Evolutionary conservation across 1,140 invertebrate species (phyloP).

Genomic region (Agrypnia vestita): DNA sequence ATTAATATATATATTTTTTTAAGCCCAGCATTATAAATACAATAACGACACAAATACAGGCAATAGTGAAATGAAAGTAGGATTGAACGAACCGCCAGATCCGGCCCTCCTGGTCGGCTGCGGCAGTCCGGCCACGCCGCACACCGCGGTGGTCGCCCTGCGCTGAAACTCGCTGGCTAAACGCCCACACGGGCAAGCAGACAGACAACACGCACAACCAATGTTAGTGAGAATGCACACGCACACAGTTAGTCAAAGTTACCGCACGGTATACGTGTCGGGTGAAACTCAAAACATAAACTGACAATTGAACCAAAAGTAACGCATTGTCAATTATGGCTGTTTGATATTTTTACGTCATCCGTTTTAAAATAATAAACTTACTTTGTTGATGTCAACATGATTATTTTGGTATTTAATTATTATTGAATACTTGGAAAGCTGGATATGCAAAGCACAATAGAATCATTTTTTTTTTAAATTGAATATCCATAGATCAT

Average conservation of each 20-base stretch:
- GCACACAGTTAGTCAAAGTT: not conserved
- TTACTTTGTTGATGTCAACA: too few species aligned
- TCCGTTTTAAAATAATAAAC: too few species aligned
- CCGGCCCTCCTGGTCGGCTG: slow-evolving; percentile 3
- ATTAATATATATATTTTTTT: too few species aligned
- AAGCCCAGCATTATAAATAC: too few species aligned
- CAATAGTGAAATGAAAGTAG: not conserved
- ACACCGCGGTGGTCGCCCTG: slow-evolving; percentile 23
- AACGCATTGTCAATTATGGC: too few species aligned
- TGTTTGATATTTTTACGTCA: too few species aligned
- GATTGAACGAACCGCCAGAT: slow-evolving; percentile 16
- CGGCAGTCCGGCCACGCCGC: not conserved
- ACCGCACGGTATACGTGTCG: not conserved
- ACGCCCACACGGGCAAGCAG: not conserved
- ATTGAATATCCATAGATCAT: too few species aligned
- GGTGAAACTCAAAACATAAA: slow-evolving; percentile 1
- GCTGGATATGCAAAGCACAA: too few species aligned
- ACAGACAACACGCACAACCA: slow-evolving; percentile 16
- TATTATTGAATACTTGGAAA: too few species aligned
- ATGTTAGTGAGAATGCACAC: not conserved
- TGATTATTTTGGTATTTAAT: too few species aligned
- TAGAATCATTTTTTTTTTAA: too few species aligned
- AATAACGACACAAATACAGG: too few species aligned
- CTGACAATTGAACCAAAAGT: not conserved
- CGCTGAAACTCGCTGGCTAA: slow-evolving; percentile 21